Evolutionary conservation across 1,140 invertebrate species (phyloP), one percentile per base, ranked within the genome.

Genomic region (Drosophila baimaii): DNA sequence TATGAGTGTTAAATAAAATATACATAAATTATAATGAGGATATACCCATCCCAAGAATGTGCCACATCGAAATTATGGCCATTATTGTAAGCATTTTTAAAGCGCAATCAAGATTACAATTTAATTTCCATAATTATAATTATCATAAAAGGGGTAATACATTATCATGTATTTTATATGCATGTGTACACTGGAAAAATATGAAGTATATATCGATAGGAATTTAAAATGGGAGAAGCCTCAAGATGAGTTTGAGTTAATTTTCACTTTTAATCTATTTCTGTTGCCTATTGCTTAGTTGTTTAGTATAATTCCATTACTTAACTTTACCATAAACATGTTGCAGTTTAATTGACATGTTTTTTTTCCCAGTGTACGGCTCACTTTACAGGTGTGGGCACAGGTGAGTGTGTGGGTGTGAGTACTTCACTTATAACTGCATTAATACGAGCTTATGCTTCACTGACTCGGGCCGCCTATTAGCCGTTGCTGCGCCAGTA

Each of bases 401-500:
- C 17, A 6, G 17, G 41, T 47, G 55, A 33, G 35, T 66, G 62
- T 47, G 63, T n/a, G 37, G 49, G 56, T 56, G 65, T 56, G 39
- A 46, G 71, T 57, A 27, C 51, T 52, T 59, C 74, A 47, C 63
- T 59, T 77, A 72, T 86, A 86, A 83, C 79, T 88, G 83, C 83
- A 88, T 86, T 88, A 88, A 86, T 86, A 77, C 78, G 55, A 83
- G 68, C 83, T 88, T 86, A 83, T 86, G 82, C 63, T 70, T 31
- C 79, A 59, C 59, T 37, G 61, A 64, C 64, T 44, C 51, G 56
- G 56, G 49, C 74, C 63, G 58, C 49, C 79, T 64, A 86, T 65
- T 84, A 68, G 76, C 7, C 15, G 47, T 12, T 51, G 55, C 13
- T 15, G 64, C 23, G 8, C 4, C 44, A n/a, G 23, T 10, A 31